A percentile compares a stretch with the other conserved stretches of the same genome.
phyloP scores from a whole-genome alignment of 2,797 vertebrate genomes.

The Ceryle rudis region DNA sequence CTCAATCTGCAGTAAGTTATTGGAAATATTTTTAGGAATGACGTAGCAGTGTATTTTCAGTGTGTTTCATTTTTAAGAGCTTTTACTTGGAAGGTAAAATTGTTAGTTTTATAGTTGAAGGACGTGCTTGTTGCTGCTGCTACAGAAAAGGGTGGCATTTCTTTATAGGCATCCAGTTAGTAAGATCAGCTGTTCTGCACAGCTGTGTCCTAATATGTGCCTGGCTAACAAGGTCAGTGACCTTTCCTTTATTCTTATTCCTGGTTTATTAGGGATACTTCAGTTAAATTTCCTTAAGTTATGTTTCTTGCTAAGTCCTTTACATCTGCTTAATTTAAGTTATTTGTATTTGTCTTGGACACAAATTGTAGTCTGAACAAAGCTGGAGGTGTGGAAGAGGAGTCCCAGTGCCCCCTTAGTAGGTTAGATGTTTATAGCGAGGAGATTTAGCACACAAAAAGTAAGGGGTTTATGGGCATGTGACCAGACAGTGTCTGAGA shows the following conservation, averaged over 20 bases:
- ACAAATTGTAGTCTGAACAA: background rate
- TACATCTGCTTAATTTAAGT: background rate
- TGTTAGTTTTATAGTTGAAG: background rate
- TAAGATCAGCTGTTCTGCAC: background rate
- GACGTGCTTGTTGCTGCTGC: background rate
- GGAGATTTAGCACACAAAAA: background rate
- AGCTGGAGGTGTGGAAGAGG: background rate
- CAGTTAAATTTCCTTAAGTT: background rate
- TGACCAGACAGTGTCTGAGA: background rate
- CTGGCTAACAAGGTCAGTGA: background rate
- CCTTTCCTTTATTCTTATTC: background rate
- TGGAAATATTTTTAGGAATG: background rate
- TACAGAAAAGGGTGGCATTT: background rate
- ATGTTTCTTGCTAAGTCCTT: background rate
- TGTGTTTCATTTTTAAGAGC: background rate
- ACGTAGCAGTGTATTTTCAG: background rate
- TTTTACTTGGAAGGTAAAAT: background rate
- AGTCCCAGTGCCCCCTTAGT: background rate
- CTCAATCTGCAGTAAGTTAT: background rate
- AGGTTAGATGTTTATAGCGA: background rate
- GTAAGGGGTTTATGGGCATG: accelerated
- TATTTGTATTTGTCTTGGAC: background rate
- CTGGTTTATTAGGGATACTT: background rate
- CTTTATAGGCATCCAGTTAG: background rate
- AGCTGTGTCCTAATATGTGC: background rate